Percentiles rank a stretch among this genome's conserved stretches.
Evolutionary conservation across 2,888 invertebrate species (phyloP).

Genomic region (Drosophila melanosoma): DNA sequence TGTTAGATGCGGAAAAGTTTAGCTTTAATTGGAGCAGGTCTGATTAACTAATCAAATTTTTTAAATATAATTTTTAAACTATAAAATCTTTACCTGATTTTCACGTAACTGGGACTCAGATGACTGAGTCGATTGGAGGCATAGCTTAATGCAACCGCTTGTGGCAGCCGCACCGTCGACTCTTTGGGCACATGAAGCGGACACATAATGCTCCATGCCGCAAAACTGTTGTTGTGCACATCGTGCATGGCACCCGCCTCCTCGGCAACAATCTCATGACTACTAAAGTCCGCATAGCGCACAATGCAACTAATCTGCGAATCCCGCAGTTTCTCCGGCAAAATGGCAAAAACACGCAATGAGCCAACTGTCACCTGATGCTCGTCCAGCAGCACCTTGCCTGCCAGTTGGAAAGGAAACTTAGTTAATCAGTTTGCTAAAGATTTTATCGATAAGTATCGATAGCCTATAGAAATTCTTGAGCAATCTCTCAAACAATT

Average conservation of each 20-base stretch:
- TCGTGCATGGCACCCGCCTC: constrained; percentile 85
- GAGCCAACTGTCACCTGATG: constrained; percentile 66
- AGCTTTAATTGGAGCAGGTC: not conserved
- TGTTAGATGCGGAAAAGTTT: not conserved
- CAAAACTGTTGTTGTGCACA: constrained; percentile 85
- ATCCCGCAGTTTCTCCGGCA: constrained; percentile 71
- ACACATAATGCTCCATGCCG: constrained; percentile 84
- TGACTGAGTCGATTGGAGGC: constrained; percentile 77
- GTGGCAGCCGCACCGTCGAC: constrained; percentile 69
- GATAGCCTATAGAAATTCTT: not conserved
- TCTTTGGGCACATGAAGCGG: constrained; percentile 67
- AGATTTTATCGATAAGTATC: not conserved
- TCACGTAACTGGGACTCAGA: constrained; percentile 81
- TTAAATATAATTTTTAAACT: not conserved
- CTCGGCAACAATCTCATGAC: constrained; percentile 75
- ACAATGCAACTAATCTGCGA: constrained; percentile 75
- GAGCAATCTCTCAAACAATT: not conserved
- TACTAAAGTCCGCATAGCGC: constrained; percentile 76
- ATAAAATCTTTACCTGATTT: constrained; percentile 75
- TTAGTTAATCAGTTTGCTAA: not conserved
- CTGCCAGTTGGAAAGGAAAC: constrained; percentile 21
- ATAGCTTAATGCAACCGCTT: constrained; percentile 81
- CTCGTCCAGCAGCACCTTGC: constrained; percentile 55
- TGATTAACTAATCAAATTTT: not conserved
- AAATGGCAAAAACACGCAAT: constrained; percentile 78